Percentiles rank a stretch among this genome's conserved stretches.
phyloP scores from a whole-genome alignment of 2,113 vertebrate genomes.

The Camelus dromedarius region DNA sequence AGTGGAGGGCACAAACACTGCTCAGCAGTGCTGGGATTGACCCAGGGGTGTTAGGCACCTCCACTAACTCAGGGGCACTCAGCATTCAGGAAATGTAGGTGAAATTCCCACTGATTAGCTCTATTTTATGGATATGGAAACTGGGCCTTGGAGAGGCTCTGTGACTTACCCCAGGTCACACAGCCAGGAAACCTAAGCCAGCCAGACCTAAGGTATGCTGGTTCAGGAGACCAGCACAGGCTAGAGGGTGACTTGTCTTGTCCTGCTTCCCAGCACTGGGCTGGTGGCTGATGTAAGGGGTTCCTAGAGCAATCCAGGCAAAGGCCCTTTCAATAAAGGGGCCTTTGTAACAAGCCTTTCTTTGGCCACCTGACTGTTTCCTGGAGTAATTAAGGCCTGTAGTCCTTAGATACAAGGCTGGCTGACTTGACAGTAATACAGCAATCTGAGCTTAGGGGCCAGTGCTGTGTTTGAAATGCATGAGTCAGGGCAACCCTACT shows the following conservation, averaged over 20 bases:
- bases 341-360: conserved; percentile 50
- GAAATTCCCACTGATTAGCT: not conserved
- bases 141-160: not conserved
- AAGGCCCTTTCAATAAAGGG: conserved; percentile 60
- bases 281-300: not conserved
- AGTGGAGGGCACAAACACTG: too few relatives aligned
- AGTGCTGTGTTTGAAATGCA: not conserved
- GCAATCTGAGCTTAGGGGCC: not conserved
- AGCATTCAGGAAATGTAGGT: not conserved
- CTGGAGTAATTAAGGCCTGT: conserved; percentile 52
- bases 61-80: not conserved
- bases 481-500: not conserved
- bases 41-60: not conserved
- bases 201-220: not conserved
- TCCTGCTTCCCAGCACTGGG: not conserved
- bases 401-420: conserved; percentile 39
- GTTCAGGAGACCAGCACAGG: not conserved
- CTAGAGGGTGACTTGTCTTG: not conserved
- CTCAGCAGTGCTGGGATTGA: not conserved
- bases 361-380: conserved; percentile 37
- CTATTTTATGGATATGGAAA: not conserved
- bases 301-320: conserved; percentile 47
- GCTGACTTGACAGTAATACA: conserved; percentile 3
- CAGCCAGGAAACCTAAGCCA: not conserved
- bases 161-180: not conserved